Evolutionary conservation across 2,797 vertebrate species (phyloP).

Genomic region (Gastrophryne carolinensis): DNA sequence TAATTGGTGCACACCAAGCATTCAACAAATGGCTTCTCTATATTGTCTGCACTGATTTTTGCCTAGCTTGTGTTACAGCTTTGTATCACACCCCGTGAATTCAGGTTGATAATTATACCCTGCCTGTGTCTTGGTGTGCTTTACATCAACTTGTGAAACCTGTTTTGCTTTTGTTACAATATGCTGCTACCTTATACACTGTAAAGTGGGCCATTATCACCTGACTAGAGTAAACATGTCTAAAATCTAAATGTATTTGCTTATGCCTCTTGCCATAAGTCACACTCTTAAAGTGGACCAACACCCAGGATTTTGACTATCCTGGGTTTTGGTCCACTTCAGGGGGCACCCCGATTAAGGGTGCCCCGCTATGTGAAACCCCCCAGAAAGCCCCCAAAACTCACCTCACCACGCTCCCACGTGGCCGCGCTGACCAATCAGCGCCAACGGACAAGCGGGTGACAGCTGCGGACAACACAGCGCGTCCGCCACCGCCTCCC

Average conservation of each 20-base stretch:
- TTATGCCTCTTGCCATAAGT: no score
- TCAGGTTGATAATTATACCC: not conserved
- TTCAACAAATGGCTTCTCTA: not conserved
- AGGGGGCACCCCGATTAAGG: no score
- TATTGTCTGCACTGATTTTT: not conserved
- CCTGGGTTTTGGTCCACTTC: no score
- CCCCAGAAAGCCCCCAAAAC: no score
- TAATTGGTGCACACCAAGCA: not conserved
- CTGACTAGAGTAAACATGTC: not conserved
- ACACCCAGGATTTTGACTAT: no score
- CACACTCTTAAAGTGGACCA: no score
- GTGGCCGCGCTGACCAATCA: no score
- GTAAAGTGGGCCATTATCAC: not conserved
- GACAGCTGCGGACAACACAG: no score
- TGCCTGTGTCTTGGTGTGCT: not conserved
- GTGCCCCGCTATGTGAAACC: no score
- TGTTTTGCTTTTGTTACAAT: conserved; percentile 3
- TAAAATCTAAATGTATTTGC: not conserved
- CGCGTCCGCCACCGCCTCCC: no score
- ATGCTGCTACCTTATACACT: not conserved
- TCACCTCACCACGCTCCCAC: no score
- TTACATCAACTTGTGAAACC: conserved; percentile 2
- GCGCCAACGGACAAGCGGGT: no score
- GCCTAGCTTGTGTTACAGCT: not conserved
- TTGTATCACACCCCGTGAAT: not conserved